phyloP scores from a whole-genome alignment of 2,113 vertebrate genomes.

The Sinocyclocheilus maitianheensis region DNA sequence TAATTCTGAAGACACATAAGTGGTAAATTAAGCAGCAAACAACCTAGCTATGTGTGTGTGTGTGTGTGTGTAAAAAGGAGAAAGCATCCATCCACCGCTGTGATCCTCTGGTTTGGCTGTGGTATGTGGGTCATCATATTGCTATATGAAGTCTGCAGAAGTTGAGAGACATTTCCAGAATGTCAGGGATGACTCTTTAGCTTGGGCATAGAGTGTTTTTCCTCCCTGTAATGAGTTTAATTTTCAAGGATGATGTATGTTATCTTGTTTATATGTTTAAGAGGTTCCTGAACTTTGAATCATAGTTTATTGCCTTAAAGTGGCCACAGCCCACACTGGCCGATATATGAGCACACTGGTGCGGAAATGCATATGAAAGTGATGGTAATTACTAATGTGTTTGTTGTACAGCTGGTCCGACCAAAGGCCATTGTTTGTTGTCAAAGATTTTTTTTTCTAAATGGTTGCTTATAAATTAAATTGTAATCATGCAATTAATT shows the following conservation, averaged over 20 bases:
- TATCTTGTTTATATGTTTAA: background rate
- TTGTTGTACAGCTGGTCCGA: background rate
- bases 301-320: background rate
- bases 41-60: background rate
- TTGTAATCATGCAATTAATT: background rate
- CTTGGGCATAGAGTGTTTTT: slow-evolving; percentile 6
- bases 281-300: slow-evolving; percentile 13
- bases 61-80: background rate
- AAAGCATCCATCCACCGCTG: background rate
- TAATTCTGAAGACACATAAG: background rate
- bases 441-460: background rate
- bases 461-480: background rate
- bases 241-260: slow-evolving; percentile 8
- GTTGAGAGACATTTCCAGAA: slow-evolving; percentile 61
- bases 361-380: background rate
- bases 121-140: slow-evolving; percentile 20
- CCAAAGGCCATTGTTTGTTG: background rate
- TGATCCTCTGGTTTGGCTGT: slow-evolving; percentile 30
- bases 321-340: background rate
- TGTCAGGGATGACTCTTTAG: slow-evolving; percentile 64
- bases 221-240: background rate
- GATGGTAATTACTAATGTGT: background rate
- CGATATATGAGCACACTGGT: background rate
- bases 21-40: background rate
- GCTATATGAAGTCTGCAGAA: slow-evolving; percentile 72